Evolutionary conservation across 2,888 invertebrate genomes (phyloP).

Genomic region (Torymus aiolomorphi): DNA sequence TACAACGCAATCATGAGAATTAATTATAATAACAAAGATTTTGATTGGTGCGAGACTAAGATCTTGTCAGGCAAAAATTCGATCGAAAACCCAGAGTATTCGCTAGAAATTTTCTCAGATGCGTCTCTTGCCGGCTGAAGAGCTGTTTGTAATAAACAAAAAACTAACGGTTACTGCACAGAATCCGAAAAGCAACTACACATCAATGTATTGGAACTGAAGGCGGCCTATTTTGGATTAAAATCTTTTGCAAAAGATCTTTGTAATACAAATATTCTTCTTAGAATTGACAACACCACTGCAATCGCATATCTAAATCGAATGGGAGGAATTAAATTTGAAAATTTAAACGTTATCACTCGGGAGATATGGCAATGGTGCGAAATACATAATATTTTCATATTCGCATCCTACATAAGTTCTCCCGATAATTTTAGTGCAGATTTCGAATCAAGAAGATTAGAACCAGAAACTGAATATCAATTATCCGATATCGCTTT

Average conservation of each 20-base stretch:
- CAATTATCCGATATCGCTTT: background rate
- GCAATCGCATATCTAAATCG: slow-evolving; percentile 12
- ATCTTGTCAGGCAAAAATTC: background rate
- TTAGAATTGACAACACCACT: slow-evolving; percentile 22
- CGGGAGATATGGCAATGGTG: slow-evolving; percentile 28
- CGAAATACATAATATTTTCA: slow-evolving; percentile 13
- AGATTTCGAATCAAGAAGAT: slow-evolving; percentile 22
- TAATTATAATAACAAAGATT: background rate
- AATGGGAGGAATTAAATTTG: background rate
- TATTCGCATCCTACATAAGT: slow-evolving; percentile 39
- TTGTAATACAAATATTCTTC: slow-evolving; percentile 22
- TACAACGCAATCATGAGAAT: too few relatives aligned
- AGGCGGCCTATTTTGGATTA: too few relatives aligned
- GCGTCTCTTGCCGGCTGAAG: background rate
- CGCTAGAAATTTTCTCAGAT: slow-evolving; percentile 2
- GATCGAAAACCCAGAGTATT: background rate
- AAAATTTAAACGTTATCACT: background rate
- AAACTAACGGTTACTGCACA: too few relatives aligned
- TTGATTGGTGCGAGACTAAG: background rate
- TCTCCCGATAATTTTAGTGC: slow-evolving; percentile 14
- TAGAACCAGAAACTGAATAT: slow-evolving; percentile 19
- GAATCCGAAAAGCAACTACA: too few relatives aligned
- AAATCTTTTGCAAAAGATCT: too few relatives aligned
- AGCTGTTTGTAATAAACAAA: too few relatives aligned
- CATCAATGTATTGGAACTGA: too few relatives aligned